phyloP scores from a whole-genome alignment of 2,888 invertebrate genomes.

The Tipula unca region DNA sequence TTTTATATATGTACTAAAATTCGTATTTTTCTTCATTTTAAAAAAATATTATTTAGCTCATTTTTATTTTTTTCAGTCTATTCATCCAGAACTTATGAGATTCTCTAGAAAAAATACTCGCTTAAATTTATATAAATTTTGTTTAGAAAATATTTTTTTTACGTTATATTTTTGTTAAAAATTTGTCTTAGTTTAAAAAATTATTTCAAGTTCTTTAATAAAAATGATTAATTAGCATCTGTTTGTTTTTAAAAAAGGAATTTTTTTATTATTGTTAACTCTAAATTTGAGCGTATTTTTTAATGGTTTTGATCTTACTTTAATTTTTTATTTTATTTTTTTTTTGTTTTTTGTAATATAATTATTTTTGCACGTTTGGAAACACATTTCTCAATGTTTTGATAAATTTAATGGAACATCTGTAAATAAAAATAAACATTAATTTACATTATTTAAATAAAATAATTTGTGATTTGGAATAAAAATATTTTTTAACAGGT shows the following conservation, averaged over 20 bases:
- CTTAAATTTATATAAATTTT: background rate
- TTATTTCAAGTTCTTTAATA: background rate
- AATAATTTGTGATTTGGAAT: background rate
- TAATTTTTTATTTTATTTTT: background rate
- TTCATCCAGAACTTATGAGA: conserved; percentile 34
- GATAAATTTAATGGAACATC: conserved; percentile 86
- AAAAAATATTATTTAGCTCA: background rate
- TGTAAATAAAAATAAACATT: conserved; percentile 45
- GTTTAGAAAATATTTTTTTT: background rate
- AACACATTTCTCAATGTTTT: conserved; percentile 53
- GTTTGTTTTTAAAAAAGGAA: background rate
- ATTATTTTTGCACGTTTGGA: background rate
- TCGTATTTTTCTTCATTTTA: background rate
- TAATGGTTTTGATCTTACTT: background rate
- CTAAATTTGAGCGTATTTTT: conserved; percentile 1
- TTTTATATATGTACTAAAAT: background rate
- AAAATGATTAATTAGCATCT: background rate
- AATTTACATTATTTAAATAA: background rate
- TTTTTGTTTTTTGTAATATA: conserved; percentile 9
- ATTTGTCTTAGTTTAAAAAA: background rate
- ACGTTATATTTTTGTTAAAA: background rate
- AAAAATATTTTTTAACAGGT: background rate
- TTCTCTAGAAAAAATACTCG: conserved; percentile 33
- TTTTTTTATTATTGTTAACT: background rate
- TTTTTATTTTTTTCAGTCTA: conserved; percentile 28